These are phyloP conservation scores for Rhodeus uyekii DNA, from an alignment of 2,797 vertebrate genomes.

Conservation along the genomic window DNA sequence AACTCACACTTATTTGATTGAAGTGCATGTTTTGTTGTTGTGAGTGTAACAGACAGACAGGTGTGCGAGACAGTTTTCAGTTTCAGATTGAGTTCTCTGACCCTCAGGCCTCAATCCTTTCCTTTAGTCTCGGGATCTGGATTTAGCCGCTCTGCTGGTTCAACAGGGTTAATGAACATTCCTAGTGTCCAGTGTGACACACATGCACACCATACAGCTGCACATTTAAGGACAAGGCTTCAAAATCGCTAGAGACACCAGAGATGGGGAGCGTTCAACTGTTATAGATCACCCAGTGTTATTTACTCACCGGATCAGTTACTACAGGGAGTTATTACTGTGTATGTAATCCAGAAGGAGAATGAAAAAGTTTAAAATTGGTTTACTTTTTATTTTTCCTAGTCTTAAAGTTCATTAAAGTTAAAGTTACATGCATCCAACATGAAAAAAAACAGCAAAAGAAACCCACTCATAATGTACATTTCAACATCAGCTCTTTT, in stretches of 20 bases:
- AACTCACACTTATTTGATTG: not conserved
- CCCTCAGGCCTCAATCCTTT: slow-evolving; percentile 52
- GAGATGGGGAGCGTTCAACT: not conserved
- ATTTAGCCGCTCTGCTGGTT: slow-evolving; percentile 66
- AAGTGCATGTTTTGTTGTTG: not conserved
- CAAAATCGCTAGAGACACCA: not conserved
- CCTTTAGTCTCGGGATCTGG: slow-evolving; percentile 70
- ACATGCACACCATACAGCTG: not conserved
- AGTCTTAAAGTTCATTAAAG: not conserved
- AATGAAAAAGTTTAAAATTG: not conserved
- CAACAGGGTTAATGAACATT: not conserved
- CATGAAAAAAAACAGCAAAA: too few relatives aligned
- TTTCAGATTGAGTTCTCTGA: slow-evolving; percentile 76
- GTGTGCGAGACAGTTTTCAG: slow-evolving; percentile 51
- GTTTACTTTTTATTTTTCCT: not conserved
- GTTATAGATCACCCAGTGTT: not conserved
- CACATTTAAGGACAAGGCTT: not conserved
- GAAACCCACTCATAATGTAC: too few relatives aligned
- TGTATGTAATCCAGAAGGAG: not conserved
- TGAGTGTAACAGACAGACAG: not conserved
- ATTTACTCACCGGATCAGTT: not conserved
- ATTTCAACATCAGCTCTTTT: too few relatives aligned
- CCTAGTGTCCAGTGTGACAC: not conserved
- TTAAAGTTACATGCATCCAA: too few relatives aligned
- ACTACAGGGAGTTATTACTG: not conserved